Conservation (phyloP, 2,113 vertebrate genomes). For the Rostratula benghalensis region DNA sequence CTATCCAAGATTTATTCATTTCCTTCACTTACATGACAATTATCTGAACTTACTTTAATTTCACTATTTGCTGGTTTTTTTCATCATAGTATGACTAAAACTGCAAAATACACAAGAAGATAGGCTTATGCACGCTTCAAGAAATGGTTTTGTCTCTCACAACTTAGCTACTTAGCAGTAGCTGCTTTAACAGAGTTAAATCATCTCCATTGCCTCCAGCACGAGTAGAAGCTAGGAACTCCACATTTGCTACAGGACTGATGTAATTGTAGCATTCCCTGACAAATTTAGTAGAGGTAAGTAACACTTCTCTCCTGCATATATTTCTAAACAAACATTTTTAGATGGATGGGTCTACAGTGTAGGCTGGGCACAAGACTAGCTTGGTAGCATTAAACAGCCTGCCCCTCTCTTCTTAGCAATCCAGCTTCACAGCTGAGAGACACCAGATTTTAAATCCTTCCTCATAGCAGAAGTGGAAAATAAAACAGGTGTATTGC, state of each 20-base stretch:
- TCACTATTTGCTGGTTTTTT: neutral
- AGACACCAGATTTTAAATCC: neutral
- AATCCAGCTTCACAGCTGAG: neutral
- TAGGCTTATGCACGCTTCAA: neutral
- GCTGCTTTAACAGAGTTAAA: neutral
- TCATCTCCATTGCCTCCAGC: neutral
- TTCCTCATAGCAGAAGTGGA: neutral
- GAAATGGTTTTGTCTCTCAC: neutral
- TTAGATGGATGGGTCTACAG: fast-evolving
- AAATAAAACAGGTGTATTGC: neutral
- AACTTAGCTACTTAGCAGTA: neutral
- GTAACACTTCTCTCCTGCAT: neutral
- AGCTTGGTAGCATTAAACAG: neutral
- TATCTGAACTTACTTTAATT: neutral
- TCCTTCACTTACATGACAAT: neutral
- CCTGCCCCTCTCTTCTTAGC: neutral
- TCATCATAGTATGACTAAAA: neutral
- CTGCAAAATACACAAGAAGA: neutral
- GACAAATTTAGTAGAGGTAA: neutral
- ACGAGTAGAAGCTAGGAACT: neutral
- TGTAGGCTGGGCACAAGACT: neutral
- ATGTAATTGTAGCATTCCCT: neutral
- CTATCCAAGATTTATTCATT: neutral
- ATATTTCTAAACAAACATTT: neutral
- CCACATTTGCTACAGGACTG: neutral